Evolutionary conservation across 2,797 vertebrate genomes (phyloP).

Genomic region (Dipus sagitta): DNA sequence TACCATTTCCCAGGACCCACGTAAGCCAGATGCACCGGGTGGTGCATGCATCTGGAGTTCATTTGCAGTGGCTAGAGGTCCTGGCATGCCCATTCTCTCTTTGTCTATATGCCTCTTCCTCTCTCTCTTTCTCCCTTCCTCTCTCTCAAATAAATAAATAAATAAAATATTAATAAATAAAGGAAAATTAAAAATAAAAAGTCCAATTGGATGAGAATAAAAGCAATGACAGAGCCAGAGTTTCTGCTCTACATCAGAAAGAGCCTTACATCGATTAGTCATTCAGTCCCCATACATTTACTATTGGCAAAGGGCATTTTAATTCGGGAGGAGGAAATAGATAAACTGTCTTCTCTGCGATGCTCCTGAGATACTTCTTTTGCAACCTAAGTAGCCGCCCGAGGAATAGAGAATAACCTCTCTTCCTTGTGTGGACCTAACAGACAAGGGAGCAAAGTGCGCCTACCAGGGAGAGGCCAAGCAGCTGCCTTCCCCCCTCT

Average conservation of each 20-base stretch:
- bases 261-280: conserved; percentile 26
- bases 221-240: background rate
- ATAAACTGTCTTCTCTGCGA: conserved; percentile 27
- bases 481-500: background rate
- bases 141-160: too few relatives aligned
- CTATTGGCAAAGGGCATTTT: conserved; percentile 39
- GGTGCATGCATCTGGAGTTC: too few relatives aligned
- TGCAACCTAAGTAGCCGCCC: background rate
- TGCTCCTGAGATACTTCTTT: background rate
- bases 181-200: background rate
- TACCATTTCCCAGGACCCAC: too few relatives aligned
- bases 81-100: too few relatives aligned
- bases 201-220: conserved; percentile 23
- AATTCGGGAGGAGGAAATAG: conserved; percentile 48
- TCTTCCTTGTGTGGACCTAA: background rate
- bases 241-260: background rate
- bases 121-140: too few relatives aligned
- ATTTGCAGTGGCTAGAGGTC: too few relatives aligned
- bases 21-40: too few relatives aligned
- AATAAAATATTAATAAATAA: too few relatives aligned
- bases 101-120: too few relatives aligned
- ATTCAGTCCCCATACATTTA: background rate
- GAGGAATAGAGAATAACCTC: background rate
- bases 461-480: background rate
- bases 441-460: background rate